Base-by-base conservation (phyloP, 2,888 invertebrate species). In the Subacronicta megacephala region DNA sequence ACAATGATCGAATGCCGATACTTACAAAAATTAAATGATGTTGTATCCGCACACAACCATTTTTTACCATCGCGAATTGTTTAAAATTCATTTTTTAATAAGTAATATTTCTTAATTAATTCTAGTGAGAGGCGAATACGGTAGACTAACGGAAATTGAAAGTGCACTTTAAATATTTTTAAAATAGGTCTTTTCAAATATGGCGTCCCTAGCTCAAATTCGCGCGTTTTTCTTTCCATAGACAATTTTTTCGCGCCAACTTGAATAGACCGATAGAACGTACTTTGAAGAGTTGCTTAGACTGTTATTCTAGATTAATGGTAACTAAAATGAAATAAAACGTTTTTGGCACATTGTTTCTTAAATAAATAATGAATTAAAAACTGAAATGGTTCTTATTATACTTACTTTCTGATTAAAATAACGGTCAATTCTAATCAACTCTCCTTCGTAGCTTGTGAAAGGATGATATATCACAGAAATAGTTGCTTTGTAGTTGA, bases 401-500 rank as follows among this genome's bases (percentile, higher is more conserved):
- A 55, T 46, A 38, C 29, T 43, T 46, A 38, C 29, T 43, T 40
- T 40, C 13, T 29, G 47, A 50, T 29, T 38, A 38, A n/a, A 51
- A 35, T 42, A 62, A 37, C 18, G 0, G 57, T 78, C 12, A 58
- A 38, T 20, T 37, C 60, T 62, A 64, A 74, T 29, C 75, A 84
- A 83, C 80, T 81, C 78, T 80, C 73, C 73, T 53, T 53, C 56
- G 71, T 47, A 76, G 42, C 52, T 67, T 56, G 78, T 82, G 81
- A 84, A 83, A 77, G 56, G 82, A 83, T 83, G 80, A 81, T 78
- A 86, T 88, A 89, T 88, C 88, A 88, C 88, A 88, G 86, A 85
- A 82, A 81, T 73, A 84, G 82, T 83, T 80, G 59, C 57, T 56
- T 60, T 62, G 53, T 56, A 63, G 49, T 76, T 44, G 59, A 64